phyloP scores from a whole-genome alignment of 1,140 invertebrate species.

The Drosophila pachea region DNA sequence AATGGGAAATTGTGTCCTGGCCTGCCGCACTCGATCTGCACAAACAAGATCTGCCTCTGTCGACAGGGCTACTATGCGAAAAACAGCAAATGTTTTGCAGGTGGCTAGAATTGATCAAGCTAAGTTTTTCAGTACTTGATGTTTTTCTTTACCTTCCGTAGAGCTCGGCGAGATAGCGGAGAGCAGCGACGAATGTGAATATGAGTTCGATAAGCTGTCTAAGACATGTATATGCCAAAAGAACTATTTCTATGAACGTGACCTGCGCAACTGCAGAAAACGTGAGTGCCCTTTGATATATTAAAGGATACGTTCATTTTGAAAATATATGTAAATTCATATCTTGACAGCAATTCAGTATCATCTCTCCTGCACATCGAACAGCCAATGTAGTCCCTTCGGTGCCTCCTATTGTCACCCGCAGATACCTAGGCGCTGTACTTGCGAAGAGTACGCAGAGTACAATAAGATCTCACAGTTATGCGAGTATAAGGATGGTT shows the following conservation, averaged over 20 bases:
- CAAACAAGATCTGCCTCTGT: constrained; percentile 67
- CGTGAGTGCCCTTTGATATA: constrained; percentile 42
- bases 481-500: constrained; percentile 66
- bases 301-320: background rate
- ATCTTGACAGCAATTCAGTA: constrained; percentile 69
- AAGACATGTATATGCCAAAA: constrained; percentile 77
- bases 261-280: constrained; percentile 73
- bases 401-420: constrained; percentile 70
- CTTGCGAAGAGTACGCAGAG: constrained; percentile 71
- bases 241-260: constrained; percentile 74
- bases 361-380: constrained; percentile 72
- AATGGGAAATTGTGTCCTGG: constrained; percentile 68
- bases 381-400: constrained; percentile 77
- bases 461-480: constrained; percentile 73
- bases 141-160: background rate
- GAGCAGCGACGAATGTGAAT: constrained; percentile 73
- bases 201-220: constrained; percentile 65
- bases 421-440: constrained; percentile 68
- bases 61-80: constrained; percentile 65
- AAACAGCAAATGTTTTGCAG: constrained; percentile 76
- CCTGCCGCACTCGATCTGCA: constrained; percentile 68
- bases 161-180: constrained; percentile 78
- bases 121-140: background rate
- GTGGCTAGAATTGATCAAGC: constrained; percentile 26
- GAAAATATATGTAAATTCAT: background rate